Conservation (phyloP, 2,797 vertebrate genomes). For the Gallinago nigripennis region DNA sequence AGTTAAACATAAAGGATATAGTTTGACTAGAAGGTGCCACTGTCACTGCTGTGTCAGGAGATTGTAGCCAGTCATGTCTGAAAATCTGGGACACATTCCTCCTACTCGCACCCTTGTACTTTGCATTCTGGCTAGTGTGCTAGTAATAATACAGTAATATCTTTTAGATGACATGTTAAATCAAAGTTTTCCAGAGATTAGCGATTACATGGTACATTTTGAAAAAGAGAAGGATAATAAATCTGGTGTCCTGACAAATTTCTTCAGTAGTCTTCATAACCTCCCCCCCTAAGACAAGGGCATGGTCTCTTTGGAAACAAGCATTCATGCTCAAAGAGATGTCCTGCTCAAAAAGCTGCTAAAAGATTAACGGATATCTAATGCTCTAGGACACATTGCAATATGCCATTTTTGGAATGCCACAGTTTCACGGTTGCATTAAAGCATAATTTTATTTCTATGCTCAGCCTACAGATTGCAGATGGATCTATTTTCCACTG, state of each 20-base stretch:
- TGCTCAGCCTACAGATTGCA: background rate
- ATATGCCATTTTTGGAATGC: slow-evolving; percentile 68
- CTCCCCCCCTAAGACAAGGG: slow-evolving; percentile 32
- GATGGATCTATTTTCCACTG: slow-evolving; percentile 7
- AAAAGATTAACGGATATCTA: slow-evolving; percentile 68
- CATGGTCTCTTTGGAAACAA: slow-evolving; percentile 49
- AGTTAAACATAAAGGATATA: background rate
- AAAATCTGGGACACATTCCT: slow-evolving; percentile 26
- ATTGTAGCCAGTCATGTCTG: slow-evolving; percentile 1
- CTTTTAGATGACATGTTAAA: slow-evolving; percentile 76
- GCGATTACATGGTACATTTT: slow-evolving; percentile 73
- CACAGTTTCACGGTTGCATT: slow-evolving; percentile 56
- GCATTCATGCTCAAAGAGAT: slow-evolving; percentile 44
- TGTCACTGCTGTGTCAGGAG: background rate
- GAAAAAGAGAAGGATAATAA: slow-evolving; percentile 69
- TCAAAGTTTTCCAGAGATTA: slow-evolving; percentile 79
- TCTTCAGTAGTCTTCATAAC: slow-evolving; percentile 61
- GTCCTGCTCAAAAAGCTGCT: slow-evolving; percentile 62
- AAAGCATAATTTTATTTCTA: slow-evolving; percentile 48
- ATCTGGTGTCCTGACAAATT: slow-evolving; percentile 69
- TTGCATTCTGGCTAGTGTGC: slow-evolving; percentile 24
- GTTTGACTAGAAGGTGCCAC: background rate
- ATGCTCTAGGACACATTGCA: slow-evolving; percentile 47
- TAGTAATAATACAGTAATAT: slow-evolving; percentile 63
- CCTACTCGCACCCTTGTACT: slow-evolving; percentile 4